Conservation (phyloP, 2,113 vertebrate genomes). For the Dromas ardeola region DNA sequence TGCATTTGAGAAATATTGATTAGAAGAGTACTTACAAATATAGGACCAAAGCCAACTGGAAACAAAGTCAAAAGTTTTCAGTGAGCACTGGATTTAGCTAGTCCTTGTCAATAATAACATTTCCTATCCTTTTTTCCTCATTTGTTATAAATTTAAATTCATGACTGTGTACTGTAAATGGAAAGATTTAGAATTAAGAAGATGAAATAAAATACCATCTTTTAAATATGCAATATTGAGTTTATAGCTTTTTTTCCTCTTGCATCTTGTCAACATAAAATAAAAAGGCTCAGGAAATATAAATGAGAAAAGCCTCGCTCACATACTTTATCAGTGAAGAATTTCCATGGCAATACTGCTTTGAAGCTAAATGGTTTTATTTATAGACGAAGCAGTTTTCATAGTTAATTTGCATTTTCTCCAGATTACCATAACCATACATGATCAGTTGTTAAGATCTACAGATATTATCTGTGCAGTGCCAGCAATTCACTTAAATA, state of each 20-base stretch:
- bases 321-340: conserved; percentile 44
- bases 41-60: neutral
- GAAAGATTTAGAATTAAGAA: conserved; percentile 14
- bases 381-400: conserved; percentile 40
- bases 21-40: neutral
- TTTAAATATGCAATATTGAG: conserved; percentile 45
- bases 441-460: conserved; percentile 49
- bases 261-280: conserved; percentile 54
- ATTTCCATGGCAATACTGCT: conserved; percentile 66
- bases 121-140: neutral
- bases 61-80: neutral
- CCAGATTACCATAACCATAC: conserved; percentile 59
- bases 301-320: conserved; percentile 35
- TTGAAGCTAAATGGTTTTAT: conserved; percentile 63
- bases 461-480: conserved; percentile 52
- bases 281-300: conserved; percentile 36
- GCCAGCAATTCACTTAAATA: conserved; percentile 14
- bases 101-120: neutral
- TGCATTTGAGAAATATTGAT: neutral
- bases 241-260: conserved; percentile 33
- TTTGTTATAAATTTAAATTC: neutral
- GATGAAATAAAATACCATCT: conserved; percentile 34
- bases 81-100: neutral
- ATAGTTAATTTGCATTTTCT: conserved; percentile 56
- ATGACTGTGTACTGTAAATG: neutral